Evolutionary conservation across 2,888 invertebrate genomes (phyloP).

Genomic region (Hydrotaea diabolus): DNA sequence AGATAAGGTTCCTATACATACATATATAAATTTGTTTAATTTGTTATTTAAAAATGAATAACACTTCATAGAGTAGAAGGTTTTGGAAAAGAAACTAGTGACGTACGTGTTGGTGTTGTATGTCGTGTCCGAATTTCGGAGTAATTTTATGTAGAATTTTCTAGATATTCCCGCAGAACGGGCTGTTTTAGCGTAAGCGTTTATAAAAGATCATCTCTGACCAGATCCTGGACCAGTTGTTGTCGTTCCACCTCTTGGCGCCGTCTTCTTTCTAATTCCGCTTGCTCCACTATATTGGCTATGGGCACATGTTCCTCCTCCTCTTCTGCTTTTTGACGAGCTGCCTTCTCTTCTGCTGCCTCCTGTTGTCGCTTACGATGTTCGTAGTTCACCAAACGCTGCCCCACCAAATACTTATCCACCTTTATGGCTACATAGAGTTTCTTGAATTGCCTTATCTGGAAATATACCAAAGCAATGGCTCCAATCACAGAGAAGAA

Average conservation of each 20-base stretch:
- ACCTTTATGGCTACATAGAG: slow-evolving; percentile 99
- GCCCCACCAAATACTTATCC: slow-evolving; percentile 98
- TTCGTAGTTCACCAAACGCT: slow-evolving; percentile 98
- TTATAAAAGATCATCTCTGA: slow-evolving; percentile 65
- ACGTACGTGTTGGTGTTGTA: not conserved
- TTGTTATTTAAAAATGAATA: not conserved
- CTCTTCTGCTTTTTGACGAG: slow-evolving; percentile 69
- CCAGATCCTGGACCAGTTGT: slow-evolving; percentile 61
- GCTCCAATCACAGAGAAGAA: slow-evolving; percentile 88
- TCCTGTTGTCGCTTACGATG: slow-evolving; percentile 85
- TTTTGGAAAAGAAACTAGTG: slow-evolving; percentile 9
- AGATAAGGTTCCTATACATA: slow-evolving; percentile 2
- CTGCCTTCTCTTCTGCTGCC: slow-evolving; percentile 73
- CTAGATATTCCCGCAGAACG: not conserved
- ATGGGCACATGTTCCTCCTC: slow-evolving; percentile 64
- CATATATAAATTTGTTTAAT: slow-evolving; percentile 11
- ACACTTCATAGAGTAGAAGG: not conserved
- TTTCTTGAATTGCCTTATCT: slow-evolving; percentile 95
- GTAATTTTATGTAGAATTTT: slow-evolving; percentile 6
- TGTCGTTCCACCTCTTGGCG: slow-evolving; percentile 57
- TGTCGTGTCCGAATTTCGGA: not conserved
- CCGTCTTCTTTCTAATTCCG: slow-evolving; percentile 60
- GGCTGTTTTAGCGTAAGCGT: not conserved
- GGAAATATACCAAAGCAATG: slow-evolving; percentile 88
- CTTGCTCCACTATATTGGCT: slow-evolving; percentile 64